Base-by-base conservation (phyloP, 2,113 vertebrate genomes). In the Mustelus asterias region DNA sequence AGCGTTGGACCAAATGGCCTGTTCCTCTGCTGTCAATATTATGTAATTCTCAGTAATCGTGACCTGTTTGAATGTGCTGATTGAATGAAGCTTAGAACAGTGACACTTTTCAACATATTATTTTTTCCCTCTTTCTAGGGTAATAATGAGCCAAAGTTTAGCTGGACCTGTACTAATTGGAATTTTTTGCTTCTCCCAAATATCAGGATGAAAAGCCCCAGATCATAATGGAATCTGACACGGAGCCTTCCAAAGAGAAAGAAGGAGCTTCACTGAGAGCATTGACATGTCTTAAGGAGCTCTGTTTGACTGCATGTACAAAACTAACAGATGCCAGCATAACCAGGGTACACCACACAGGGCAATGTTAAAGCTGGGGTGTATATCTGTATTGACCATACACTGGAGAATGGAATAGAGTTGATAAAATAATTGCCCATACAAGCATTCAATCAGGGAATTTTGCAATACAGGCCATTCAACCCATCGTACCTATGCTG, bases 321-420 rank as follows among this genome's bases (percentile, higher is more conserved):
- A 98, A 98, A 69, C 97, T 98, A 96, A 98, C 98, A 0, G 98
- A 99, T 96, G 96, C 96, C 97, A 98, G 98, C 97, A 97, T 98
- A 96, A 97, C 98, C 60, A 97, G 98, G 98, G 98, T 98, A 58
- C 11, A 96, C 58, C 26, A 67, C 20, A 29, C 86, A 48, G 37
- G 67, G 22, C n/a, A 90, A 11, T 90, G 54, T 14, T 90, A 54
- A 90, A 13, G 26, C 2, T 58, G 14, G 18, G 2, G 3, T 80
- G 33, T 37, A n/a, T 37, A 70, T 29, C 94, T 1, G 26, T 11
- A 26, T 67, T 60, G 14, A 37, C 14, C 13, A 16, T 26, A 58
- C 20, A 29, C 48, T 63, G 29, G n/a, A 89, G 41, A 72, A 94
- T 41, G n/a, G 92, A 70, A 70, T 83, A 70, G 24, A 94, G 54